Percentiles rank a stretch among this genome's conserved stretches.
These are phyloP conservation scores for Heliconius hortense DNA, from an alignment of 2,888 invertebrate species.

Conservation along the genomic window DNA sequence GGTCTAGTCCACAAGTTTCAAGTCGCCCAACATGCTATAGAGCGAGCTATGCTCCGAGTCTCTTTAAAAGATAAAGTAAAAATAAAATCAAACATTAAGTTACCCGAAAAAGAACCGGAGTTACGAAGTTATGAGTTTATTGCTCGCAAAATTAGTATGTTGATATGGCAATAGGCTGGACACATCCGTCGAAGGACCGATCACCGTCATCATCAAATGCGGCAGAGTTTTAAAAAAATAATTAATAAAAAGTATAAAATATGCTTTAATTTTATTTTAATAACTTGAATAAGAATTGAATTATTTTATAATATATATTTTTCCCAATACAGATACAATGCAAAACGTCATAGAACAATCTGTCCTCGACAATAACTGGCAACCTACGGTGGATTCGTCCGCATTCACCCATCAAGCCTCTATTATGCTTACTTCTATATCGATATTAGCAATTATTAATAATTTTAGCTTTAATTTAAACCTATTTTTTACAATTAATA, in stretches of 20 bases:
- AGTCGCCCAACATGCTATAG: too few relatives aligned
- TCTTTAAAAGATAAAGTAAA: too few relatives aligned
- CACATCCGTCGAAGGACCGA: too few relatives aligned
- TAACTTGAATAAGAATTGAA: neutral
- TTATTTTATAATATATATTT: neutral
- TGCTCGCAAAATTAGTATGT: too few relatives aligned
- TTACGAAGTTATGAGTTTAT: too few relatives aligned
- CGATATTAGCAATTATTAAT: conserved; percentile 12
- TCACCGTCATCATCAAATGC: too few relatives aligned
- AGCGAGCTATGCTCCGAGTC: too few relatives aligned
- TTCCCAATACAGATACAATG: conserved; percentile 66
- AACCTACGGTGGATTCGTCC: conserved; percentile 73
- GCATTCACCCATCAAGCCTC: conserved; percentile 59
- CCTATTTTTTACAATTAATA: conserved; percentile 22
- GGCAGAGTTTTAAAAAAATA: too few relatives aligned
- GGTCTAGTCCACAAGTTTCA: too few relatives aligned
- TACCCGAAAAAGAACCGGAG: too few relatives aligned
- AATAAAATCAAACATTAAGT: too few relatives aligned
- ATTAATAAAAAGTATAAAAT: neutral
- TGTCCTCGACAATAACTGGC: conserved; percentile 78
- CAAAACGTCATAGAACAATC: conserved; percentile 79
- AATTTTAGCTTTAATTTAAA: conserved; percentile 2
- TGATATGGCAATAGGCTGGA: too few relatives aligned
- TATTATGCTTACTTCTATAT: conserved; percentile 53
- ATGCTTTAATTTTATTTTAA: neutral